Base-by-base conservation (phyloP, 2,113 vertebrate genomes). In the Melanostigma gelatinosum region DNA sequence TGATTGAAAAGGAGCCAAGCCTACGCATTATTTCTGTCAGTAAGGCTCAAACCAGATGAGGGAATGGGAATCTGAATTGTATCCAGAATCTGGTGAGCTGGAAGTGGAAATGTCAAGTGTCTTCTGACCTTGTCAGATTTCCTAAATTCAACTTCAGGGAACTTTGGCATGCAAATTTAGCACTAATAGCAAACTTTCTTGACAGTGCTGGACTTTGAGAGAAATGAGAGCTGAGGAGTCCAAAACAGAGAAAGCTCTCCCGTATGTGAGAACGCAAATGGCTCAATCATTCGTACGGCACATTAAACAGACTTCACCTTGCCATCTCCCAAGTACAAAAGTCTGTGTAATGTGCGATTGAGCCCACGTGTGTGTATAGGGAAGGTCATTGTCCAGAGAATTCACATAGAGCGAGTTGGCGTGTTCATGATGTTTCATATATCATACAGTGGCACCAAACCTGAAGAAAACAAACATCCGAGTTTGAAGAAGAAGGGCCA, bases 21-120 rank as follows among this genome's bases (percentile, higher is more conserved):
- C 40, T 60, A 4, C 32, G 72, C 20, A 70, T 83, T 79, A 87
- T 87, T 88, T 79, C 84, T 84, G 68, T 50, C 73, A 77, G 63
- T 38, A 85, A 76, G 68, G 85, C 77, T 88, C 67, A 73, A 76
- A 80, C 36, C 40, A 69, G 48, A 81, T 34, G 40, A 79, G 20
- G 40, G 46, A 71, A 58, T 75, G 18, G 9, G 24, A 57, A 82
- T 67, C 65, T 44, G 36, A 38, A 68, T 71, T 80, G 46, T 65
- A 77, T 40, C 65, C 38, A 66, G 44, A 72, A 77, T 82, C 63
- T 72, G 57, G 22, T 57, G 16, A 82, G 18, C 32, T 67, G 66
- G 54, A 65, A 80, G 77, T 29, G 65, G 22, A 83, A 66, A 66
- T 66, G n/a, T 58, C 64, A 73, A 40, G 50, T 55, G 16, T 79